Percentiles rank a stretch among this genome's conserved stretches.
Conservation (phyloP, 2,797 vertebrate species). For the Fistularia commersonii region DNA sequence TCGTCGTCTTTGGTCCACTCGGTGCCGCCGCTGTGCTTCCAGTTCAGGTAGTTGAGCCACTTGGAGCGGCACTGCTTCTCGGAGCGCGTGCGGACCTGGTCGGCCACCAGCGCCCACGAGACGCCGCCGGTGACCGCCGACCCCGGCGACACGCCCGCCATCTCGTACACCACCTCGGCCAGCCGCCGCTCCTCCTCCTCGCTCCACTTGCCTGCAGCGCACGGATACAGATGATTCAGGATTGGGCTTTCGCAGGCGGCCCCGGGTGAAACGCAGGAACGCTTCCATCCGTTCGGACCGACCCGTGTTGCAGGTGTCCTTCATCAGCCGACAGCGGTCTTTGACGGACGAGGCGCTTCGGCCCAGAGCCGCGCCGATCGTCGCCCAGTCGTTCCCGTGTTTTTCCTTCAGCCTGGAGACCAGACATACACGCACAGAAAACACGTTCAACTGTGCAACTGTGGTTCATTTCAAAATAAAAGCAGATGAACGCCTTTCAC, state of each 20-base stretch:
- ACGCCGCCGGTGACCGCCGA: constrained; percentile 95
- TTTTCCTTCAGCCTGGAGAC: constrained; percentile 83
- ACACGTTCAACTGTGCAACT: neutral
- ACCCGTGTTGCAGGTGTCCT: constrained; percentile 99
- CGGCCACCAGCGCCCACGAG: constrained; percentile 95
- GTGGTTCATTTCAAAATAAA: neutral
- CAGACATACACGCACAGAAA: neutral
- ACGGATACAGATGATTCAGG: neutral
- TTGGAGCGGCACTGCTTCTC: constrained; percentile 99
- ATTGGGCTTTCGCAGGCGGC: neutral
- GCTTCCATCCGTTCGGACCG: neutral
- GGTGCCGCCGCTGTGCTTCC: constrained; percentile 98
- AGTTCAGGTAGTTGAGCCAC: constrained; percentile 99
- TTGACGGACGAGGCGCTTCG: constrained; percentile 97
- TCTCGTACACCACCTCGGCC: constrained; percentile 93
- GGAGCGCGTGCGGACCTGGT: constrained; percentile 90
- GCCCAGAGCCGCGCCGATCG: constrained; percentile 92
- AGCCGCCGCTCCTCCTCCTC: constrained; percentile 94
- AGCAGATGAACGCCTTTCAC: constrained; percentile 18
- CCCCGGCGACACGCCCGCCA: constrained; percentile 91
- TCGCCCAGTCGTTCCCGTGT: constrained; percentile 97
- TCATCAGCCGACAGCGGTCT: constrained; percentile 97
- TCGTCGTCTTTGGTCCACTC: constrained; percentile 99
- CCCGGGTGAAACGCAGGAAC: neutral
- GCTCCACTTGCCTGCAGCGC: constrained; percentile 91